These are phyloP conservation scores for Coregonus suidteri DNA, from an alignment of 2,797 vertebrate species.

Conservation along the genomic window DNA sequence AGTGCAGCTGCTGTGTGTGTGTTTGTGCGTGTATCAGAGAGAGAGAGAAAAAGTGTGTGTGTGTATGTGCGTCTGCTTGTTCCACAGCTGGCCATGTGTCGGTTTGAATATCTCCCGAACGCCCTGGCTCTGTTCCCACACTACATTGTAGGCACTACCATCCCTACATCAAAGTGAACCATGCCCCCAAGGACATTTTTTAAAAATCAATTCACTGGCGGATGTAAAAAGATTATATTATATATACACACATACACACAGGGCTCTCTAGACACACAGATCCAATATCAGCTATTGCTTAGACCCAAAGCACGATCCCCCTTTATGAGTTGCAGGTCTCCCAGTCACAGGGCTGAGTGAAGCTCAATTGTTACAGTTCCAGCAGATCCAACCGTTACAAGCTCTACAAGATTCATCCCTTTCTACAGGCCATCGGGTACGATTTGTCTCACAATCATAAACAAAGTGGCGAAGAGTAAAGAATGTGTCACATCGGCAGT, in stretches of 20 bases:
- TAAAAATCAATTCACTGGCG: neutral
- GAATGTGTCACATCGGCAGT: too few relatives aligned
- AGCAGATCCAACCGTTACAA: slow-evolving; percentile 43
- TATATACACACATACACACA: neutral
- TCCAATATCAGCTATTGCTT: slow-evolving; percentile 42
- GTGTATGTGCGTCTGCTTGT: slow-evolving; percentile 23
- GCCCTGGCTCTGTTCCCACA: neutral
- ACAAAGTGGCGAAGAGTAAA: neutral
- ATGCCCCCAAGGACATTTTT: neutral
- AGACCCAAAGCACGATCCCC: slow-evolving; percentile 36
- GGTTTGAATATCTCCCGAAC: neutral
- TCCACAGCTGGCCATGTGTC: slow-evolving; percentile 7
- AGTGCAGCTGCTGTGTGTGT: neutral
- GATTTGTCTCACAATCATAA: slow-evolving; percentile 25
- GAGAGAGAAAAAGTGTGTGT: slow-evolving; percentile 9
- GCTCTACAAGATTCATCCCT: slow-evolving; percentile 36
- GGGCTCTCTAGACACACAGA: slow-evolving; percentile 1
- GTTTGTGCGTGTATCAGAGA: slow-evolving; percentile 12
- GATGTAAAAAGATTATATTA: slow-evolving; percentile 11
- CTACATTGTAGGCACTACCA: neutral
- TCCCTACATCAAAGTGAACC: slow-evolving; percentile 4
- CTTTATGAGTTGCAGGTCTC: slow-evolving; percentile 30
- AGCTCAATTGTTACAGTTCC: slow-evolving; percentile 36
- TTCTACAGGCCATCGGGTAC: slow-evolving; percentile 47
- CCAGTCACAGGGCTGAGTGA: slow-evolving; percentile 32